Percentiles rank a stretch among this genome's conserved stretches.
phyloP scores from a whole-genome alignment of 2,888 invertebrate species.

The Pinctada fucata region DNA sequence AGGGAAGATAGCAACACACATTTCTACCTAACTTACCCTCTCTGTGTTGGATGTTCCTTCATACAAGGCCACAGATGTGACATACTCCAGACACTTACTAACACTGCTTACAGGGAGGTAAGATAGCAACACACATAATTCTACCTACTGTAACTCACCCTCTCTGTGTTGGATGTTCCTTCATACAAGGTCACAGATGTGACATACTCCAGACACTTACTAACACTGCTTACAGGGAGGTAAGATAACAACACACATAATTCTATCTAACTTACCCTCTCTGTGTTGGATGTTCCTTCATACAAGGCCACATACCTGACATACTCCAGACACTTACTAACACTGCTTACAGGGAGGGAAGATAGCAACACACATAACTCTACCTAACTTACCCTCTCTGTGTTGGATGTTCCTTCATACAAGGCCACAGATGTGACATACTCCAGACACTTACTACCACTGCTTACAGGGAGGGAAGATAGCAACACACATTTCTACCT shows the following conservation, averaged over 20 bases:
- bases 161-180: too few relatives aligned
- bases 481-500: conserved; percentile 67
- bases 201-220: too few relatives aligned
- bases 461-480: conserved; percentile 75
- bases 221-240: too few relatives aligned
- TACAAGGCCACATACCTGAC: too few relatives aligned
- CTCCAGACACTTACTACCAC: conserved; percentile 78
- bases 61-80: conserved; percentile 68
- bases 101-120: conserved; percentile 76
- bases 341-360: too few relatives aligned
- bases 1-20: conserved; percentile 75
- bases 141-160: conserved; percentile 36
- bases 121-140: conserved; percentile 72
- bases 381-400: conserved; percentile 47
- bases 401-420: conserved; percentile 47
- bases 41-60: conserved; percentile 50
- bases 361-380: too few relatives aligned
- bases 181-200: too few relatives aligned
- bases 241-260: too few relatives aligned
- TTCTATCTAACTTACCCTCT: too few relatives aligned
- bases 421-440: conserved; percentile 76
- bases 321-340: too few relatives aligned
- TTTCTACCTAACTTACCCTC: conserved; percentile 36
- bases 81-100: conserved; percentile 79
- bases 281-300: too few relatives aligned